Percentiles rank a stretch among this genome's conserved stretches.
These are phyloP conservation scores for Poecilia picta DNA, from an alignment of 2,797 vertebrate genomes.

Conservation along the genomic window DNA sequence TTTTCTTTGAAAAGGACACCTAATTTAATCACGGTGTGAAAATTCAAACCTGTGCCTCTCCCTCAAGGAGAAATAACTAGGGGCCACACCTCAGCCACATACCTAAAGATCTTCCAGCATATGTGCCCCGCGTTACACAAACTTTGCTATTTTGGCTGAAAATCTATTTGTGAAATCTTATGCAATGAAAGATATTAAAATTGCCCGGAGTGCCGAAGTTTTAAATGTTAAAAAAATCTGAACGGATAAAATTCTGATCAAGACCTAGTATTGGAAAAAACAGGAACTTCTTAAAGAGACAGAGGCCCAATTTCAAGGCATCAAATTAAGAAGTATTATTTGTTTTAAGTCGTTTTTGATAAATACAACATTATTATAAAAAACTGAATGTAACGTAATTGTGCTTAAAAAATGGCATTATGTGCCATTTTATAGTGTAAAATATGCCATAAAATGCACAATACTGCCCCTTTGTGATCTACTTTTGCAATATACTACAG, in stretches of 20 bases:
- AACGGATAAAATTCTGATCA: neutral
- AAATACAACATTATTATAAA: too few species aligned
- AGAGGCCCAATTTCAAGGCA: too few species aligned
- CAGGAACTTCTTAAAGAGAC: too few species aligned
- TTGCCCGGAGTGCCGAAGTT: neutral
- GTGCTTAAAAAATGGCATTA: too few species aligned
- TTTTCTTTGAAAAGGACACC: slow-evolving; percentile 65
- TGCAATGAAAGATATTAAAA: neutral
- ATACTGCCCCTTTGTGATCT: neutral
- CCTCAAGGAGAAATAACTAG: slow-evolving; percentile 66
- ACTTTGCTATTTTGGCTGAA: neutral
- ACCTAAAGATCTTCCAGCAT: slow-evolving; percentile 31
- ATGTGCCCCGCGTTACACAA: slow-evolving; percentile 20
- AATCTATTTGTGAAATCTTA: neutral
- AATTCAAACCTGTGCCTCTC: slow-evolving; percentile 74
- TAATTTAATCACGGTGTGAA: slow-evolving; percentile 83
- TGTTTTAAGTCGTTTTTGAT: too few species aligned
- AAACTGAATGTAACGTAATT: too few species aligned
- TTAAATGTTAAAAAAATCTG: neutral
- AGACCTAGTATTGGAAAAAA: too few species aligned
- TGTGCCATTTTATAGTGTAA: too few species aligned
- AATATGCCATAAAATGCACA: too few species aligned
- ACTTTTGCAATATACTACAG: neutral
- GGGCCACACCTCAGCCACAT: slow-evolving; percentile 43
- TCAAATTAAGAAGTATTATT: too few species aligned